Evolutionary conservation across 1,140 invertebrate species (phyloP), one percentile per base, ranked within the genome.

Genomic region (Meloidogyne floridensis): DNA sequence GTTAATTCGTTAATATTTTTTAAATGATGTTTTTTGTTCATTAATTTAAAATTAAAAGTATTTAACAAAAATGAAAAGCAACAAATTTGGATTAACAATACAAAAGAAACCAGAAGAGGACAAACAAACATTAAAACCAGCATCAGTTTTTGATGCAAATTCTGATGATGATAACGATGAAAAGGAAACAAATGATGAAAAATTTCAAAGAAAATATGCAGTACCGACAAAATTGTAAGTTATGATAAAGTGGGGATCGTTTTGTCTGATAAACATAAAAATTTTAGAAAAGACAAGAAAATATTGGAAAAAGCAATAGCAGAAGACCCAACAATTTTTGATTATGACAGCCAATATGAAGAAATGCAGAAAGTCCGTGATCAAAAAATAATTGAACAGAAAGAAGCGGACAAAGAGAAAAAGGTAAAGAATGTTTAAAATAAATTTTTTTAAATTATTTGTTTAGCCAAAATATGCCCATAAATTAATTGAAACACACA

Each of bases 381-480:
- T 20, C 74, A 84, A 53, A 83, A 83, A 54, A 77, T 75, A n/a
- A 42, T 47, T 11, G 73, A 74, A 47, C 82, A 83, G 47, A 84
- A 79, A 15, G 69, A 83, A 72, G 82, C 82, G 42, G 82, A 83
- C 65, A 76, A 70, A 43, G 82, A 83, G 20, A 83, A 84, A 56
- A 83, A 83, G 70, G 81, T 80, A 65, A 73, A 13, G 11, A 73
- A 6, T 15, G 32, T 75, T 13, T 15, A 4, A 32, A 7, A 10
- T 56, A 56, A 43, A 43, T 54, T n/a, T 53, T 72, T 72, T 71
- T 59, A n/a, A 79, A n/a, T 32, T 2, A 2, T 47, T 53, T n/a
- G 43, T 82, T 82, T 47, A 82, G 82, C 82, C 82, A 51, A 83
- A 83, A 77, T 83, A 83, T 74, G 82, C 82, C n/a, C 71, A 83